Evolutionary conservation across 2,113 vertebrate genomes (phyloP).

Genomic region (Perognathus longimembris): DNA sequence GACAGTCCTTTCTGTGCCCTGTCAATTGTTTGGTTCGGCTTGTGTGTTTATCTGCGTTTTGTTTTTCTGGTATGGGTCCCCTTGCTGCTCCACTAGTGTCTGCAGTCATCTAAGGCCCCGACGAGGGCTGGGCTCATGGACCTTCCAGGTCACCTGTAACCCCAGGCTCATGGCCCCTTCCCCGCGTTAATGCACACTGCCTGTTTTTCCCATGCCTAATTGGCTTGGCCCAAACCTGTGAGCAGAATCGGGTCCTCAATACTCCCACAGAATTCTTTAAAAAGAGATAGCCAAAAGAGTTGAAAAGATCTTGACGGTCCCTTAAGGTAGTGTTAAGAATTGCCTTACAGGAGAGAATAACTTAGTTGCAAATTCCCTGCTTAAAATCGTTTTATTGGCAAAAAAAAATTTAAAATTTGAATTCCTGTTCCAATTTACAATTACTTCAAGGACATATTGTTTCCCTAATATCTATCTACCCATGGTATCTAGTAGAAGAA

Average conservation of each 20-base stretch:
- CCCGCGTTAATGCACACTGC: too few relatives aligned
- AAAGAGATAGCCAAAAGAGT: not conserved
- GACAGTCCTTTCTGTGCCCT: too few relatives aligned
- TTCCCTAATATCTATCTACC: not conserved
- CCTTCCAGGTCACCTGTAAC: too few relatives aligned
- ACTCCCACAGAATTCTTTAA: too few relatives aligned
- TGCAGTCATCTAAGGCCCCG: not conserved
- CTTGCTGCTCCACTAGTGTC: not conserved
- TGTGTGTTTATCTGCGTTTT: too few relatives aligned
- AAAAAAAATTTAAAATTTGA: not conserved
- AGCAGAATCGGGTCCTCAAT: not conserved
- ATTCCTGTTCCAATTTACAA: not conserved
- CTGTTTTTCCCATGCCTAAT: rapidly evolving
- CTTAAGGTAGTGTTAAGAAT: not conserved
- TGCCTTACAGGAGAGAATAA: not conserved
- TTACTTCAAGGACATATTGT: not conserved
- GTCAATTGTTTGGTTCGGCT: too few relatives aligned
- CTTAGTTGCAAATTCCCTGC: not conserved
- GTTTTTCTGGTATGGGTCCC: not conserved
- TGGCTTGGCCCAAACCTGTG: not conserved
- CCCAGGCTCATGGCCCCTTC: too few relatives aligned
- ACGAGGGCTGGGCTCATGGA: too few relatives aligned
- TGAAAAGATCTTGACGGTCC: not conserved
- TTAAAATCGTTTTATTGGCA: constrained; percentile 13
- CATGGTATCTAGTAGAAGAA: not conserved